These are phyloP conservation scores for Crotalus adamanteus DNA, from an alignment of 2,797 vertebrate genomes.

Conservation along the genomic window DNA sequence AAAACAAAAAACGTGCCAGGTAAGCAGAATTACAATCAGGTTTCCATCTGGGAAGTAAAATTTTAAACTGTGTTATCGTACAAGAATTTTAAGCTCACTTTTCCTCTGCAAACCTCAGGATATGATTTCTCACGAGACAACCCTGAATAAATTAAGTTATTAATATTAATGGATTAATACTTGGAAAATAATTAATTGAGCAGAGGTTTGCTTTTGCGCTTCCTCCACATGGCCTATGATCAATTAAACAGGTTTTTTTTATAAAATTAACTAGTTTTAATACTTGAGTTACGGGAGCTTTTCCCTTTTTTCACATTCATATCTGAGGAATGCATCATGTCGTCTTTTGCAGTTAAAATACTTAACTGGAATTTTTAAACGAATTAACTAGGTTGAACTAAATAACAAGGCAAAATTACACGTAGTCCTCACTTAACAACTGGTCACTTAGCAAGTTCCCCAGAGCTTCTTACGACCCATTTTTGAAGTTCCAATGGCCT, in stretches of 20 bases:
- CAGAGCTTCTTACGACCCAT: background rate
- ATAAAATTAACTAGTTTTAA: background rate
- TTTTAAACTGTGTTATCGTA: constrained; percentile 28
- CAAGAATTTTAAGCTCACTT: constrained; percentile 34
- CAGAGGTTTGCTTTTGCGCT: constrained; percentile 39
- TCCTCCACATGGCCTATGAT: constrained; percentile 40
- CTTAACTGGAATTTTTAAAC: background rate
- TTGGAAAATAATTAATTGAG: constrained; percentile 46
- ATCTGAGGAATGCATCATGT: background rate
- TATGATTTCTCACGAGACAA: constrained; percentile 27
- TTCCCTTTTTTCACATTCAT: background rate
- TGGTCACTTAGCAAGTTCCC: background rate
- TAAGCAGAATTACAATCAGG: constrained; percentile 41
- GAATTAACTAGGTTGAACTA: background rate
- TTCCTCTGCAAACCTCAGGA: constrained; percentile 22
- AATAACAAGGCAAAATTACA: background rate
- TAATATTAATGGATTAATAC: constrained; percentile 49
- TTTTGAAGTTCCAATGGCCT: background rate
- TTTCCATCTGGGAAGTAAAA: background rate
- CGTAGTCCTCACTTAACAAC: background rate
- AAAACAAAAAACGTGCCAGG: constrained; percentile 3
- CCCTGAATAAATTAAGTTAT: constrained; percentile 43
- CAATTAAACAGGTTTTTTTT: constrained; percentile 24
- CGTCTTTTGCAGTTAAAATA: background rate
- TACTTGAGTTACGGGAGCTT: background rate